A percentile compares a stretch with the other conserved stretches of the same genome.
phyloP scores from a whole-genome alignment of 2,888 invertebrate genomes.

The Cylindroiulus punctatus region DNA sequence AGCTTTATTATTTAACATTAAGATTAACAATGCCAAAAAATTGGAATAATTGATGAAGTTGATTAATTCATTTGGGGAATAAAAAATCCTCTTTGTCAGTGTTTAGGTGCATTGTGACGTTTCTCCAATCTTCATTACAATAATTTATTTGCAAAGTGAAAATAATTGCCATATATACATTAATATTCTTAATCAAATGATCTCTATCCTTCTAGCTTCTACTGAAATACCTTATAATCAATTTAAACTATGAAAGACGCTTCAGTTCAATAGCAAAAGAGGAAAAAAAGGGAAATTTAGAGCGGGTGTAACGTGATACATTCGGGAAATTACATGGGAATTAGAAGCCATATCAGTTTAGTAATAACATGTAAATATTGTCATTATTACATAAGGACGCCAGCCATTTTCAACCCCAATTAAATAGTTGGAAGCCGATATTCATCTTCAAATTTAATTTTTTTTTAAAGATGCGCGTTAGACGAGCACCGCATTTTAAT shows the following conservation, averaged over 20 bases:
- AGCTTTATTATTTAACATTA: no score
- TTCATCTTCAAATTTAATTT: neutral
- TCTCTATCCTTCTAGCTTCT: neutral
- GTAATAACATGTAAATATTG: no score
- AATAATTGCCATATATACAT: conserved; percentile 5
- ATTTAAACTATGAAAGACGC: neutral
- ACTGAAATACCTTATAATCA: neutral
- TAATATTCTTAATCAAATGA: neutral
- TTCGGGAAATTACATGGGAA: neutral
- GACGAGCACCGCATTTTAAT: neutral
- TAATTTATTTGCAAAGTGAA: conserved; percentile 17
- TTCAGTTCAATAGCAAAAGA: neutral
- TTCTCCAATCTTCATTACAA: neutral
- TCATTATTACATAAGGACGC: neutral
- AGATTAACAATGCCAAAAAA: neutral
- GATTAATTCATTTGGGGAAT: neutral
- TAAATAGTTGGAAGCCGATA: neutral
- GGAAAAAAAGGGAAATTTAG: neutral
- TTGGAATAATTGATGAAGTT: neutral
- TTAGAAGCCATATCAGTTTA: neutral
- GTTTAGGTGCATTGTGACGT: neutral
- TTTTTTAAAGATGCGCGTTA: neutral
- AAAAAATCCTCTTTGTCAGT: neutral
- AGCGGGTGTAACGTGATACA: neutral
- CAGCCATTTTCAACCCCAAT: neutral